These are phyloP conservation scores for Mactra quadrangularis DNA, from an alignment of 1,140 invertebrate species.

Conservation along the genomic window DNA sequence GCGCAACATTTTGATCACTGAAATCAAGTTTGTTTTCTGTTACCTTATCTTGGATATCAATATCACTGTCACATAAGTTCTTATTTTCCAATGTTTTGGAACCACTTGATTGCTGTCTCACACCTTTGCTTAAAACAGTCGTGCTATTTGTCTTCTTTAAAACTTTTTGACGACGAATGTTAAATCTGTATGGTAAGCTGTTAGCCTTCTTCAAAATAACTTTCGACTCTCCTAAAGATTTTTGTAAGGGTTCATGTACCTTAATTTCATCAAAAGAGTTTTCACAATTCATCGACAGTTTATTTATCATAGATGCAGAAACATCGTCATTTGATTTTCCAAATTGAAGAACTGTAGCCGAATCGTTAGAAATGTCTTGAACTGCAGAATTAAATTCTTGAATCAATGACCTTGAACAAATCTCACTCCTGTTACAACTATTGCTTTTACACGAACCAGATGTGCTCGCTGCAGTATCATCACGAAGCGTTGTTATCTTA, in stretches of 20 bases:
- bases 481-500: neutral
- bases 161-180: no score
- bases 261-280: neutral
- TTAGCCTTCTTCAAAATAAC: neutral
- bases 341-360: no score
- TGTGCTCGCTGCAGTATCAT: neutral
- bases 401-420: no score
- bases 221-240: no score
- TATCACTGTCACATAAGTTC: no score
- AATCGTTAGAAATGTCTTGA: no score
- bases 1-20: neutral
- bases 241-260: neutral
- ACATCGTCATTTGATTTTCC: neutral
- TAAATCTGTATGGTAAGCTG: slow-evolving; percentile 21
- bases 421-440: no score
- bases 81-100: neutral
- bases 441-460: no score
- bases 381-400: no score
- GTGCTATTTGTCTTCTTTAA: neutral
- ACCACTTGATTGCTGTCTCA: neutral
- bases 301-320: slow-evolving; percentile 1
- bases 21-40: neutral
- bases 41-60: neutral
- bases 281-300: neutral
- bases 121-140: no score